phyloP scores from a whole-genome alignment of 2,113 vertebrate species.

The Amphiprion percula region DNA sequence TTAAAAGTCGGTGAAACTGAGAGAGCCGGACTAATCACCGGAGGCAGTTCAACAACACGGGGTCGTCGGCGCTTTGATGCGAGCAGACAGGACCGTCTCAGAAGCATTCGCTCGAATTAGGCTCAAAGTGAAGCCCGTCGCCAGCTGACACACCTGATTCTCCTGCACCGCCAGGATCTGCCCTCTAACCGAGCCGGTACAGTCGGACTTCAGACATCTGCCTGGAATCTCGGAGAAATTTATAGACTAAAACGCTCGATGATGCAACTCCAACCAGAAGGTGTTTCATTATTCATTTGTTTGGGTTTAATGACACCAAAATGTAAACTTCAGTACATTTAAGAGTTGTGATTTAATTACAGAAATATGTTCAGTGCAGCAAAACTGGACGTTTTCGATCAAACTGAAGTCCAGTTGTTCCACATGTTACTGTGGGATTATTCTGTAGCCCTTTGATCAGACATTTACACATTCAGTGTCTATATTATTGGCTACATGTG shows the following conservation, averaged over 20 bases:
- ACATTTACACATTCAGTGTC: no score
- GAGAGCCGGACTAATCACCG: constrained; percentile 59
- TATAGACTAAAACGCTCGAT: not conserved
- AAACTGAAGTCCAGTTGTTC: no score
- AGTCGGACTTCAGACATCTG: constrained; percentile 11
- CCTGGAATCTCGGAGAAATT: constrained; percentile 1
- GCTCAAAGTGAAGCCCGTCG: constrained; percentile 54
- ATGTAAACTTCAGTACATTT: no score
- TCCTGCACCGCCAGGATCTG: not conserved
- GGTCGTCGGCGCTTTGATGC: constrained; percentile 61
- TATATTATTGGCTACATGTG: no score
- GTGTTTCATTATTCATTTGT: constrained; percentile 1
- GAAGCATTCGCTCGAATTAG: constrained; percentile 61
- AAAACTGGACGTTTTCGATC: no score
- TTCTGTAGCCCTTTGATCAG: no score
- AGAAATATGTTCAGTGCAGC: no score
- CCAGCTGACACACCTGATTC: constrained; percentile 41
- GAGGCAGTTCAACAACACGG: constrained; percentile 56
- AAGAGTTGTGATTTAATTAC: no score
- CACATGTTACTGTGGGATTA: no score
- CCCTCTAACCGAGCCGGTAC: constrained; percentile 3
- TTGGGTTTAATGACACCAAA: not conserved
- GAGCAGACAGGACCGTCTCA: constrained; percentile 65
- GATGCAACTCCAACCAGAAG: not conserved
- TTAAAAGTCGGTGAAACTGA: constrained; percentile 41